These are phyloP conservation scores for Oreochromis spilurus DNA, from an alignment of 2,113 vertebrate genomes.

Conservation along the genomic window DNA sequence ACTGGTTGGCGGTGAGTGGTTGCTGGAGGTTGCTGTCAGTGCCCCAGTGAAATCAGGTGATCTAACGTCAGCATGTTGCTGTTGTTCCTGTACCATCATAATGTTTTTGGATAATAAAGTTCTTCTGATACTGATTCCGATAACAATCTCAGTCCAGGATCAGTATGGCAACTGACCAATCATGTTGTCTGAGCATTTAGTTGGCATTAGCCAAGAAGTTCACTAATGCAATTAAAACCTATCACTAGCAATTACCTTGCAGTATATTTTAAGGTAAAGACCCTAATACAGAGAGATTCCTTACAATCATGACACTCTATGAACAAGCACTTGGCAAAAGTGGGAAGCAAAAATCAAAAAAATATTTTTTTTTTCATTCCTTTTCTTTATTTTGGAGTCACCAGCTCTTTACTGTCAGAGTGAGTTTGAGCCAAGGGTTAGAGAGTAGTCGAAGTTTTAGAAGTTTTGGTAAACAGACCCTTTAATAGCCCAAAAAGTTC, in stretches of 20 bases:
- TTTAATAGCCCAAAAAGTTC: not conserved
- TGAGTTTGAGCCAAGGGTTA: not conserved
- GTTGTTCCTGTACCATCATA: not conserved
- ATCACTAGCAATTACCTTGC: not conserved
- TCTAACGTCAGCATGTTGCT: not conserved
- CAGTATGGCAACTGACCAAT: not conserved
- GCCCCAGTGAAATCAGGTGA: not conserved
- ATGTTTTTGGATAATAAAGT: not conserved
- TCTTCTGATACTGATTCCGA: not conserved
- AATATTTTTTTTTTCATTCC: accelerated
- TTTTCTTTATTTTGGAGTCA: not conserved
- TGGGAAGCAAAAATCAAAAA: not conserved
- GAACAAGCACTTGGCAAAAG: not conserved
- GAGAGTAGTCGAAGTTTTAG: not conserved
- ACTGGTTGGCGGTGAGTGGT: not conserved
- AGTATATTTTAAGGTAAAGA: not conserved
- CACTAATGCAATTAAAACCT: not conserved
- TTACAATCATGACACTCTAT: not conserved
- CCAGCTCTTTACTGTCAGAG: not conserved
- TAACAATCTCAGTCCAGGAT: not conserved
- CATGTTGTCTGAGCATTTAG: not conserved
- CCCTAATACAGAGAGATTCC: not conserved
- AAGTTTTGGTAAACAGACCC: not conserved
- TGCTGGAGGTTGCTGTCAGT: not conserved
- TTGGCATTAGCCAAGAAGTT: not conserved